These are phyloP conservation scores for Cydia amplana DNA, from an alignment of 1,140 invertebrate species.

Conservation along the genomic window DNA sequence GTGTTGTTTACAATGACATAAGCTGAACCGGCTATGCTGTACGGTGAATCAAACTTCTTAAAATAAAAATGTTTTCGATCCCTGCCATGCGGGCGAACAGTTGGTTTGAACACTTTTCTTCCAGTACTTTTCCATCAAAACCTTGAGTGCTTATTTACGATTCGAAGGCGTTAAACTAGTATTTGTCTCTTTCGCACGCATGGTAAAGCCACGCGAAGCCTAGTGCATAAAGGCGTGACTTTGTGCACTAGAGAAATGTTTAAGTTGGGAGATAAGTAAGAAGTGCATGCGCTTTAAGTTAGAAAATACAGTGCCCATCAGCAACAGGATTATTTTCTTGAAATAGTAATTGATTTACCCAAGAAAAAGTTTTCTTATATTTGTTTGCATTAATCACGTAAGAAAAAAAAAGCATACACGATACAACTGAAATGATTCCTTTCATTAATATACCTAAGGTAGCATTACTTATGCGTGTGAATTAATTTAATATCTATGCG, in stretches of 20 bases:
- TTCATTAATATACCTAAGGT: no score
- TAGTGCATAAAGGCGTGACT: neutral
- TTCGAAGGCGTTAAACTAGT: constrained; percentile 44
- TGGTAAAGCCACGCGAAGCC: neutral
- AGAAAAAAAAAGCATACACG: no score
- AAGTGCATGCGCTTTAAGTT: neutral
- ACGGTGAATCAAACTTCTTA: neutral
- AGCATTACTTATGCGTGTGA: no score
- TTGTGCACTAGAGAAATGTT: neutral
- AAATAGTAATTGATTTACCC: no score
- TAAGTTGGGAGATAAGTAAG: constrained; percentile 5
- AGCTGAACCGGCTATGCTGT: constrained; percentile 25
- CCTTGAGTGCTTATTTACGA: constrained; percentile 47
- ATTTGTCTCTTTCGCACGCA: constrained; percentile 34
- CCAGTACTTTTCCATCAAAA: constrained; percentile 65
- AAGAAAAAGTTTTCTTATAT: no score
- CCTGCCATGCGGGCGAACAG: constrained; percentile 39
- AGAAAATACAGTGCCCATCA: no score
- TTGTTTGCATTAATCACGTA: no score
- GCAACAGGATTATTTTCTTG: no score
- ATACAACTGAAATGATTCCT: no score
- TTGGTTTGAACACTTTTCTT: constrained; percentile 56
- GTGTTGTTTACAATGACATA: constrained; percentile 35
- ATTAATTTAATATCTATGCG: no score
- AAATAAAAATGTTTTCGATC: constrained; percentile 48